Base-by-base conservation (phyloP, 2,113 vertebrate species). In the Papio anubis region DNA sequence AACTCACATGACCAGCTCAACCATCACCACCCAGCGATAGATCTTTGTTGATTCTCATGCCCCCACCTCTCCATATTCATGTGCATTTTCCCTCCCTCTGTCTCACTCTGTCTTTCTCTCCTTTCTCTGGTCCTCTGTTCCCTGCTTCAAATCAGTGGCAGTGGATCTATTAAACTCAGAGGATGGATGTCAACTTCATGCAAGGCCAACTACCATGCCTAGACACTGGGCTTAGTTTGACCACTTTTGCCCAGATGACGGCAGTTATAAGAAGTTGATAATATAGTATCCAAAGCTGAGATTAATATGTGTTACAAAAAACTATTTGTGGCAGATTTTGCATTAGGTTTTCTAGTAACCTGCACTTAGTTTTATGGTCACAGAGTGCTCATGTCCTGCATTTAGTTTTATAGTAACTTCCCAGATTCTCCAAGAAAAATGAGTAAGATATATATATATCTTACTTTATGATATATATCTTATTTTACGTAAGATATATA, bases 151-250 rank as follows among this genome's bases (percentile, higher is more conserved):
- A 30, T 9, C 59, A 80, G 7, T 25, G 7, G 2, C 23, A 52
- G 6, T 30, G 8, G 38, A 16, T 40, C 11, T 13, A 6, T 66
- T 43, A 78, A 16, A 3, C 7, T 68, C 48, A 79, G 61, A 84
- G 30, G 10, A 40, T 40, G 23, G 21, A 25, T 0, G 9, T 79
- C 5, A 0, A 32, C 30, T 40, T 72, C 13, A 25, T 3, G 4
- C 14, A 50, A 27, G 32, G 21, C 20, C 21, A 64, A 10, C 0
- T 0, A 40, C 59, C 20, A 21, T 16, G 9, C 21, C 40, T 64
- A 14, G 6, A 45, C 6, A 5, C 20, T n/a, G 68, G 25, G 8
- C 27, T 55, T 30, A 10, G 1, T 45, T 75, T 87, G 43, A 82
- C 8, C 6, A 11, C 14, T 30, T 1, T 78, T 55, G 38, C 32